phyloP scores from a whole-genome alignment of 1,140 invertebrate species.

The Sitodiplosis mosellana region DNA sequence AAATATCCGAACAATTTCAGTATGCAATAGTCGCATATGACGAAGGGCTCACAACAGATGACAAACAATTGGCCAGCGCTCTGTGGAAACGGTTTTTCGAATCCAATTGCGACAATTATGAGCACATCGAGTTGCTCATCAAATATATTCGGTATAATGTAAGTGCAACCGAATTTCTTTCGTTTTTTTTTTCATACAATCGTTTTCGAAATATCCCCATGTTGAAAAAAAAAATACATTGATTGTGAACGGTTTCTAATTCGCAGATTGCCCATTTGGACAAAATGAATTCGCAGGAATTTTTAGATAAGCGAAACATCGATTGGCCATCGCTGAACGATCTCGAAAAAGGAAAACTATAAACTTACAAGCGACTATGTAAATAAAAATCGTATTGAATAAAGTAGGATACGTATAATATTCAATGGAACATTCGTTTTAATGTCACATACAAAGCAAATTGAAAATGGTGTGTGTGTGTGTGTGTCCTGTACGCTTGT shows the following conservation, averaged over 20 bases:
- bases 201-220: conserved; percentile 19
- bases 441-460: too few species aligned
- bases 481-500: too few species aligned
- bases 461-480: too few species aligned
- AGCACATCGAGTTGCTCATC: conserved; percentile 42
- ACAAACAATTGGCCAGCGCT: conserved; percentile 53
- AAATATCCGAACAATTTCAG: conserved; percentile 58
- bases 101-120: conserved; percentile 36
- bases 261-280: conserved; percentile 24
- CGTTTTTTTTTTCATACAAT: conserved; percentile 17
- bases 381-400: too few species aligned
- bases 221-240: conserved; percentile 20
- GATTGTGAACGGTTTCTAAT: conserved; percentile 4
- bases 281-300: conserved; percentile 20
- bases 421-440: too few species aligned
- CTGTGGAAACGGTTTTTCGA: conserved; percentile 68
- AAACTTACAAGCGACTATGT: too few species aligned
- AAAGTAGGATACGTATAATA: too few species aligned
- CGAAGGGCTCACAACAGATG: conserved; percentile 57
- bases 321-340: conserved; percentile 18
- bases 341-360: too few species aligned
- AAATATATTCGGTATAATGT: conserved; percentile 55
- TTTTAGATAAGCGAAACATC: conserved; percentile 23
- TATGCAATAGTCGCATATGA: conserved; percentile 72
- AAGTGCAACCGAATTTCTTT: conserved; percentile 9